Conservation (phyloP, 2,113 vertebrate species). For the Hassar affinis region DNA sequence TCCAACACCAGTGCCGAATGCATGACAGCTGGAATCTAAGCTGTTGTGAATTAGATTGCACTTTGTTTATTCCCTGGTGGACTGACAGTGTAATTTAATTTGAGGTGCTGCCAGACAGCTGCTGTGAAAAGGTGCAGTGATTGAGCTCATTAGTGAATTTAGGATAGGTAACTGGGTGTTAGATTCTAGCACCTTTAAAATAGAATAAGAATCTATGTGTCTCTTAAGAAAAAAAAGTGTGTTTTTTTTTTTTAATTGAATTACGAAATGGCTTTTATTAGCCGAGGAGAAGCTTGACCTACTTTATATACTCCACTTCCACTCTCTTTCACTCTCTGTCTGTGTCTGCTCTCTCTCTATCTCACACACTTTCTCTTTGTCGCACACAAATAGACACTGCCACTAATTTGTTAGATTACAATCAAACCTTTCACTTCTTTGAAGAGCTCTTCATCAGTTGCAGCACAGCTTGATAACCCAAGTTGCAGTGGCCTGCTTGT, state of each 20-base stretch:
- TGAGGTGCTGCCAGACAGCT: slow-evolving; percentile 5
- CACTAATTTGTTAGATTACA: slow-evolving; percentile 39
- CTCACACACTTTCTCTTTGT: slow-evolving; percentile 4
- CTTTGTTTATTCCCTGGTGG: slow-evolving; percentile 25
- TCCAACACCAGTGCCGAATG: background rate
- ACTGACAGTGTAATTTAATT: slow-evolving; percentile 15
- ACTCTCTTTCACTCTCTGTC: background rate
- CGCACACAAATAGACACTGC: slow-evolving; percentile 31
- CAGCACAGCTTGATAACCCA: background rate
- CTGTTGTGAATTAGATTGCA: background rate
- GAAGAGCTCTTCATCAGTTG: slow-evolving; percentile 40
- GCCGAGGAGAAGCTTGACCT: slow-evolving; percentile 22
- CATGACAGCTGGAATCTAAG: slow-evolving; percentile 11
- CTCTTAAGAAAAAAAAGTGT: background rate
- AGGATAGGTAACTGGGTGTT: slow-evolving; percentile 17
- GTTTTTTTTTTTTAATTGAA: background rate
- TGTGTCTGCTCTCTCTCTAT: background rate
- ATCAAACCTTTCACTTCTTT: slow-evolving; percentile 38
- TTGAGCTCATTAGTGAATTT: slow-evolving; percentile 34
- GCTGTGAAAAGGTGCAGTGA: slow-evolving; percentile 5
- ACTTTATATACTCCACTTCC: slow-evolving; percentile 22
- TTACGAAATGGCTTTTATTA: slow-evolving; percentile 14
- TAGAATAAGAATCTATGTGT: background rate
- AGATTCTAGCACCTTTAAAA: background rate
- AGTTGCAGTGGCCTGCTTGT: background rate